Base-by-base conservation (phyloP, 2,888 invertebrate species). In the Lomographa bimaculata region DNA sequence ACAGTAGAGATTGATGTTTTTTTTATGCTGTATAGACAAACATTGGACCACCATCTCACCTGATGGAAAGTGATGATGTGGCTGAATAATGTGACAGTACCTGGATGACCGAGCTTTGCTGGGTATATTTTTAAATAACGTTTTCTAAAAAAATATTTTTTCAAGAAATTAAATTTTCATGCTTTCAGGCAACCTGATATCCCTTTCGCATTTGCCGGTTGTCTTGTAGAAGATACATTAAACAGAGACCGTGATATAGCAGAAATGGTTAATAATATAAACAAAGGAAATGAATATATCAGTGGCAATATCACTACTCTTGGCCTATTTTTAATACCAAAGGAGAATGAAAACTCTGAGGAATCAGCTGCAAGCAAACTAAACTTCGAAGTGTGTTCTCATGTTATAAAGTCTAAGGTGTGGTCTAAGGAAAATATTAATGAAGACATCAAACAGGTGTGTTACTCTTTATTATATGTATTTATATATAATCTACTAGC, bases 161-260 rank as follows among this genome's bases (percentile, higher is more conserved):
- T 11, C 2, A 11, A 10, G 10, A 9, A 10, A 24, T 10, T 32
- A 16, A 8, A 27, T 28, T 35, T 43, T 44, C 14, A 14, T 14
- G 3, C 14, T 83, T 84, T 25, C 64, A 89, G 89, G 1, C 89
- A 90, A 60, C 78, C 80, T 12, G 67, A 81, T 38, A 58, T 68
- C 8, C 86, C 89, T 1, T 87, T 78, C 58, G 89, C 89, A 2
- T 60, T 89, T 20, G 90, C 84, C 7, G 90, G 90, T 4, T 89
- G 89, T 54, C 73, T 85, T 7, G 74, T 89, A 6, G 84, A 87
- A 43, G 89, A 83, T 41, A 76, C 79, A 18, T 57, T 32, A 64
- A 72, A 16, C 48, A 59, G 9, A 60, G 27, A 6, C 0, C 36
- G 45, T 44, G 75, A 86, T 40, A 60, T 85, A 19, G 57, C 61